These are phyloP conservation scores for Leptosomus discolor DNA, from an alignment of 2,113 vertebrate species.

Conservation along the genomic window DNA sequence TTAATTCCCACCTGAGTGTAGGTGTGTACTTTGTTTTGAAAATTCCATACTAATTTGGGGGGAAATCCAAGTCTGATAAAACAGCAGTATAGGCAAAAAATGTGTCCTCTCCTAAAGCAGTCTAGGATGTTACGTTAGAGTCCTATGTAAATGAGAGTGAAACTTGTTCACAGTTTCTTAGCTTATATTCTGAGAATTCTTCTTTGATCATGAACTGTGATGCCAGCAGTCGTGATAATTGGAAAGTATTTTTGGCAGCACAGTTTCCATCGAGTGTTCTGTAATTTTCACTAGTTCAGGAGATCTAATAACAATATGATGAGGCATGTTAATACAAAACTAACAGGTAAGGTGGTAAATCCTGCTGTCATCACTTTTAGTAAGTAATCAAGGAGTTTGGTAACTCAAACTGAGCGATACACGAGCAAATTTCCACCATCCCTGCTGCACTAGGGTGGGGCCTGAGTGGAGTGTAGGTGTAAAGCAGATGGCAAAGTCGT, in stretches of 20 bases:
- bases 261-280: not conserved
- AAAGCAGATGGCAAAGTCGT: accelerated
- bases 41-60: not conserved
- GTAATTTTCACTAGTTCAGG: not conserved
- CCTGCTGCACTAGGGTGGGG: not conserved
- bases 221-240: not conserved
- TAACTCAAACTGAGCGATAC: not conserved
- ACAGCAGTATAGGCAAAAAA: not conserved
- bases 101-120: not conserved
- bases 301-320: not conserved
- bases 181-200: slow-evolving; percentile 40
- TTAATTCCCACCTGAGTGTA: not conserved
- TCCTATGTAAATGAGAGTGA: slow-evolving; percentile 46
- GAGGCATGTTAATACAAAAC: not conserved
- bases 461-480: not conserved
- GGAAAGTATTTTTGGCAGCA: slow-evolving; percentile 22
- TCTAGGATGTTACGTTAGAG: not conserved
- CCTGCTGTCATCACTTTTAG: not conserved
- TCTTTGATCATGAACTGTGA: not conserved
- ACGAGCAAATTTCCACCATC: not conserved
- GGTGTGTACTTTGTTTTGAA: not conserved
- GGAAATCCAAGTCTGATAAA: not conserved
- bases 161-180: not conserved
- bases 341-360: not conserved
- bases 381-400: not conserved